These are phyloP conservation scores for Albula goreensis DNA, from an alignment of 2,113 vertebrate genomes.

Conservation along the genomic window DNA sequence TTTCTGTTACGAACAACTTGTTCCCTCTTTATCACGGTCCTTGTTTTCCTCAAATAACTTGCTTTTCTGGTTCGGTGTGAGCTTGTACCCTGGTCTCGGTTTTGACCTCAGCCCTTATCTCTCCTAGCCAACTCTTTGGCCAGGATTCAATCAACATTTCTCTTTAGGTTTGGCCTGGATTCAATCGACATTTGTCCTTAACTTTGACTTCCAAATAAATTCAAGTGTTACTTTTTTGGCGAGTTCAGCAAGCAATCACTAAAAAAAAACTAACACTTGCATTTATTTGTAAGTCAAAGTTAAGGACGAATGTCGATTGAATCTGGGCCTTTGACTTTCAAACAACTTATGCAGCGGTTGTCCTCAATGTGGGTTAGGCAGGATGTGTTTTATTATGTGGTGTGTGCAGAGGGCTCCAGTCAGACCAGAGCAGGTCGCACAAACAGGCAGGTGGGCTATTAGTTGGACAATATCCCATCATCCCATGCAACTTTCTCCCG, in stretches of 20 bases:
- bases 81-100: not conserved
- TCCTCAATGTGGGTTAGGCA: not conserved
- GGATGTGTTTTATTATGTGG: conserved; percentile 31
- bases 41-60: not conserved
- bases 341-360: conserved; percentile 44
- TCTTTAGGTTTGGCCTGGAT: not conserved
- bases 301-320: not conserved
- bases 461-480: conserved; percentile 20
- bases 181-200: not conserved
- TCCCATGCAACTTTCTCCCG: not conserved
- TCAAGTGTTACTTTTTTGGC: not conserved
- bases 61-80: not conserved
- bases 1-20: too few species aligned
- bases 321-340: conserved; percentile 49
- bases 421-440: conserved; percentile 33
- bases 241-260: not conserved
- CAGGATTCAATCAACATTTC: not conserved
- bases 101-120: not conserved
- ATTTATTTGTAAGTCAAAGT: not conserved
- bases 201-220: not conserved
- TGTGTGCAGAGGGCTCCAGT: conserved; percentile 23
- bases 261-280: not conserved
- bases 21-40: too few species aligned
- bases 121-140: not conserved
- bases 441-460: conserved; percentile 46